A percentile compares a stretch with the other conserved stretches of the same genome.
Conservation (phyloP, 1,140 invertebrate genomes). For the Solenopsis fugax region DNA sequence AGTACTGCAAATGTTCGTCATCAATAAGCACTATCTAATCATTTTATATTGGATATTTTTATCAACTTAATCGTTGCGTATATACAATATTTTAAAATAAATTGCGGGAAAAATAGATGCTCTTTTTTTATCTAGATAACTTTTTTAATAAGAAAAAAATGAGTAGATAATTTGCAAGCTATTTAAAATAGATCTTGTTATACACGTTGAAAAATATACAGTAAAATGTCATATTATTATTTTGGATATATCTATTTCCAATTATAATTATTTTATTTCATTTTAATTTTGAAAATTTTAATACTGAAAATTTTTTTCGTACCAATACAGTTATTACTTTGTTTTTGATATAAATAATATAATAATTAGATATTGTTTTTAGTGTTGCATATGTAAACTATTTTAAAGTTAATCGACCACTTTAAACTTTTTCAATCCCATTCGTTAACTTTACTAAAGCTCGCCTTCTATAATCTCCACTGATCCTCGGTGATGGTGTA, state of each 20-base stretch:
- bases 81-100: not conserved
- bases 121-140: not conserved
- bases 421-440: not conserved
- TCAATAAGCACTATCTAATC: constrained; percentile 6
- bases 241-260: not conserved
- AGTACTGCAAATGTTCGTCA: not conserved
- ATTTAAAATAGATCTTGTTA: constrained; percentile 7
- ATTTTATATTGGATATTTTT: not conserved
- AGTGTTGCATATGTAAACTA: not conserved
- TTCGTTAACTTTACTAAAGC: not conserved
- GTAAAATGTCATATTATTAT: not conserved
- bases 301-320: too few species aligned
- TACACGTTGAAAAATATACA: not conserved
- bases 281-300: not conserved
- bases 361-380: not conserved
- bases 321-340: not conserved
- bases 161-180: not conserved
- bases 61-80: not conserved
- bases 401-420: not conserved
- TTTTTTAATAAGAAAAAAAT: not conserved
- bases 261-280: not conserved
- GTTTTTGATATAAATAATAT: not conserved
- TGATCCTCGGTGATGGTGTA: constrained; percentile 47
- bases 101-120: not conserved
- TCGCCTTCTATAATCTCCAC: constrained; percentile 49